A percentile compares a stretch with the other conserved stretches of the same genome.
These are phyloP conservation scores for Chionomys nivalis DNA, from an alignment of 2,113 vertebrate genomes.

Conservation along the genomic window DNA sequence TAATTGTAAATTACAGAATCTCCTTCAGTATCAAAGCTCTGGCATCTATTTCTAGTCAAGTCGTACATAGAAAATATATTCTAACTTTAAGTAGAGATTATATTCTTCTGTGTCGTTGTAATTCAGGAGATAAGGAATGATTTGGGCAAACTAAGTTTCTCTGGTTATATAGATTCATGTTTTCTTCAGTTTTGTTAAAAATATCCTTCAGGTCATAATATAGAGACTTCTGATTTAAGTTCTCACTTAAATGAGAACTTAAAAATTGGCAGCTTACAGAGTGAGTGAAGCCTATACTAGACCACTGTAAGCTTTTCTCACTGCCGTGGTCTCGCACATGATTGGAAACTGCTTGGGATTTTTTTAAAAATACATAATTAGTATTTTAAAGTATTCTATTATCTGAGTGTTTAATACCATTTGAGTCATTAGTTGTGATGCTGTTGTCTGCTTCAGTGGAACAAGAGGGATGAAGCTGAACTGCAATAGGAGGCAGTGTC, in stretches of 20 bases:
- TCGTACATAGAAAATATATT: conserved; percentile 18
- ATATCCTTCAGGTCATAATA: background rate
- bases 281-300: conserved; percentile 10
- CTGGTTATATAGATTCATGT: conserved; percentile 12
- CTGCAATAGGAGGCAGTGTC: conserved; percentile 14
- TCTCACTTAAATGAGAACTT: conserved; percentile 47
- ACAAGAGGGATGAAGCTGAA: conserved; percentile 9
- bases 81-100: conserved; percentile 6
- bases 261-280: background rate
- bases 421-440: conserved; percentile 44
- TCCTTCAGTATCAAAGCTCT: background rate
- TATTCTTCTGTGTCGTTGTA: conserved; percentile 18
- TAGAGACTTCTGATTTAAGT: conserved; percentile 56
- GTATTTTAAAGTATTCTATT: conserved; percentile 66
- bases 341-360: conserved; percentile 45
- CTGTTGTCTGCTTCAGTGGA: conserved; percentile 23
- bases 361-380: conserved; percentile 50
- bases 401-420: conserved; percentile 62
- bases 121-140: conserved; percentile 41
- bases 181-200: conserved; percentile 53
- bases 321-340: conserved; percentile 31
- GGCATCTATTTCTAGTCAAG: conserved; percentile 3
- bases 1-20: background rate
- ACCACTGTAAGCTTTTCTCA: conserved; percentile 27
- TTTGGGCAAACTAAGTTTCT: conserved; percentile 41